A percentile compares a stretch with the other conserved stretches of the same genome.
These are phyloP conservation scores for Phymastichus coffea DNA, from an alignment of 1,140 invertebrate species.

Conservation along the genomic window DNA sequence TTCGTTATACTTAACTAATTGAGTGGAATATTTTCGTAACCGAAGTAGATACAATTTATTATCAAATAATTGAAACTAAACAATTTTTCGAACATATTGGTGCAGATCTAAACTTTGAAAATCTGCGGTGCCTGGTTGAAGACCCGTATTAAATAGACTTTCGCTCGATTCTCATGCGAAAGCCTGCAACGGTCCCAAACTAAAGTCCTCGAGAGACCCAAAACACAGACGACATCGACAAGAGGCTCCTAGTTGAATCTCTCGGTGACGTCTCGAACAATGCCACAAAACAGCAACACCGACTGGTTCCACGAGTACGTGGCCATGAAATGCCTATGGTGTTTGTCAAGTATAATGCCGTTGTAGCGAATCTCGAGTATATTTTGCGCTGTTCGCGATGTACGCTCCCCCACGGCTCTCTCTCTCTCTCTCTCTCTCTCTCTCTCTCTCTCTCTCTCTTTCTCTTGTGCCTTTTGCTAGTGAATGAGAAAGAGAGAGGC, in stretches of 20 bases:
- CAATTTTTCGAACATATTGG: no score
- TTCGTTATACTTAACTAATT: no score
- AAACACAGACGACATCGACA: neutral
- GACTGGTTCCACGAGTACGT: conserved; percentile 24
- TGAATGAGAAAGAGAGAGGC: conserved; percentile 31
- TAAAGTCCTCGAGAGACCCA: no score
- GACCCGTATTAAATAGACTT: no score
- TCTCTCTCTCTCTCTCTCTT: neutral
- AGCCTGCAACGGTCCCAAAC: no score
- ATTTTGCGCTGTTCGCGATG: conserved; percentile 23
- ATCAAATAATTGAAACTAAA: no score
- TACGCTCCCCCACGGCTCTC: neutral
- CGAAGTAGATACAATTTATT: no score
- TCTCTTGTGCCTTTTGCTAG: neutral
- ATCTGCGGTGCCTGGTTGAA: no score
- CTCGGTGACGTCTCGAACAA: conserved; percentile 25
- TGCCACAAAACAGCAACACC: conserved; percentile 20
- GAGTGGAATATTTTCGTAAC: no score
- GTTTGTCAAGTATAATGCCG: conserved; percentile 30
- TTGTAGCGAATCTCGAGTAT: conserved; percentile 32
- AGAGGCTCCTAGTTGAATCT: conserved; percentile 7
- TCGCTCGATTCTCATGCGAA: no score
- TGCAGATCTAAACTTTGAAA: no score
- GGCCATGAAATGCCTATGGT: neutral
- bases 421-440: no score